Percentiles rank a stretch among this genome's conserved stretches.
These are phyloP conservation scores for Channa argus DNA, from an alignment of 2,113 vertebrate species.

Conservation along the genomic window DNA sequence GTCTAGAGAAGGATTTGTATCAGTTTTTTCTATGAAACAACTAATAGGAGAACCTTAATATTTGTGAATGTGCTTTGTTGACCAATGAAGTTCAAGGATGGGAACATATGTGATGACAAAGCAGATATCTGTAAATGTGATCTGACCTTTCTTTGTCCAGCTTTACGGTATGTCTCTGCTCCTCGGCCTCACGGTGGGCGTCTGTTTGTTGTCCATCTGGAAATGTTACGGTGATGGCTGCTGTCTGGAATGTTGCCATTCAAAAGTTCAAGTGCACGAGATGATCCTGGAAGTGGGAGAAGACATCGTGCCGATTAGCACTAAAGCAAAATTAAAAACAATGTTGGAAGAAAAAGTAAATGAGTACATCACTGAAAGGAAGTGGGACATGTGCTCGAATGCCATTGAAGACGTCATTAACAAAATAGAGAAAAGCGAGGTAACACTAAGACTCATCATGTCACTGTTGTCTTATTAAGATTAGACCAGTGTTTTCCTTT, in stretches of 20 bases:
- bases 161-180: not conserved
- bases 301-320: not conserved
- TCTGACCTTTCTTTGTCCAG: not conserved
- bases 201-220: not conserved
- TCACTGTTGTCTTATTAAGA: not conserved
- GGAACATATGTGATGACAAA: no score
- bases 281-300: not conserved
- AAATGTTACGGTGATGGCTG: not conserved
- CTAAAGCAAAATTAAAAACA: not conserved
- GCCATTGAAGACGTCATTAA: not conserved
- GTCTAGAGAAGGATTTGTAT: no score
- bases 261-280: not conserved
- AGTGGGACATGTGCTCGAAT: not conserved
- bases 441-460: not conserved
- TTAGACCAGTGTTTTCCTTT: not conserved
- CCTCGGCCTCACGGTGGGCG: not conserved
- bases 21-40: no score
- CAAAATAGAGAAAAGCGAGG: not conserved
- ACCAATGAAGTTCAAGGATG: no score
- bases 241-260: not conserved
- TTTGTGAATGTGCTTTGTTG: no score
- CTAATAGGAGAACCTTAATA: no score
- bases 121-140: not conserved
- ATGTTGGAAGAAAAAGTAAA: not conserved
- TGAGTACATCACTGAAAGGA: not conserved